Evolutionary conservation across 1,140 invertebrate genomes (phyloP), one percentile per base, ranked within the genome.

Genomic region (Rhagoletis zephyria): DNA sequence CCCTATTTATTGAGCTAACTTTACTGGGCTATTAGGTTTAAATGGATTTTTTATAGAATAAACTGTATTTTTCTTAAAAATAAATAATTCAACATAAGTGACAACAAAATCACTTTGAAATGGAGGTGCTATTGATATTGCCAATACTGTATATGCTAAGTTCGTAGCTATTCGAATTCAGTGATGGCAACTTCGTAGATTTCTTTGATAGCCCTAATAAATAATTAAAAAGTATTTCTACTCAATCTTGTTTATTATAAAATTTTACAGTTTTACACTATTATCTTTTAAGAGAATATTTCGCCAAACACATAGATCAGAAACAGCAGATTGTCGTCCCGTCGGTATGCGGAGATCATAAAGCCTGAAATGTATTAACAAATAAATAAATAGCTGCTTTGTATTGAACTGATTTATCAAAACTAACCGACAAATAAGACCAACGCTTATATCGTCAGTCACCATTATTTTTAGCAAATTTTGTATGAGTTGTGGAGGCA

Each of bases 241-340:
- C 9, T 81, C 42, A 30, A n/a, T 3, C 19, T 16, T 86, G n/a
- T 51, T n/a, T 60, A 67, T 74, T 87, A 30, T 3, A 77, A 60
- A 77, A 60, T 61, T 77, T 70, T 87, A 87, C 48, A 86, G 59
- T 70, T 16, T 77, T 30, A 74, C 48, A 74, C 86, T 74, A 10
- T 60, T 70, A 14, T 87, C 51, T 61, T 42, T 74, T 77, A 74
- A 59, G 45, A 12, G 74, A 81, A 97, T 97, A 93, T 97, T 97
- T 87, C 96, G 94, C 89, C 97, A 94, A 89, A 97, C 94, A 91
- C 96, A 97, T 56, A 97, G 93, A 93, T 97, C 97, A 90, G 96
- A 95, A 1, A 97, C 96, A 65, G 97, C 97, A 63, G 96, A 95
- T 90, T 96, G 96, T 63, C 97, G 94, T 1, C 97, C 97, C 59